Percentiles rank a stretch among this genome's conserved stretches.
These are phyloP conservation scores for Scatophagus argus DNA, from an alignment of 2,113 vertebrate genomes.

Conservation along the genomic window DNA sequence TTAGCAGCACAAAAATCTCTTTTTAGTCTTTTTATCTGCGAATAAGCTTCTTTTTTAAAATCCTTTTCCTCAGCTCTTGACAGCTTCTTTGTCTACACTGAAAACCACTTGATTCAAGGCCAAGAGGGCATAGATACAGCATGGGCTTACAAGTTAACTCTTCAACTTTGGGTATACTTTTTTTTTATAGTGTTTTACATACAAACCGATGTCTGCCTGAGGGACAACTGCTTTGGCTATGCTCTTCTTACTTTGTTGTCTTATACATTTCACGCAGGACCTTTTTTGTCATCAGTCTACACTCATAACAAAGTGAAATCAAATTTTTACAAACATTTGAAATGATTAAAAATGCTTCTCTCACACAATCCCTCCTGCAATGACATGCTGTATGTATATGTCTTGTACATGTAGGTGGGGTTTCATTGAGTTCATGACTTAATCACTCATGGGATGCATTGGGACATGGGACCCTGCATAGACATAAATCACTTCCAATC, in stretches of 20 bases:
- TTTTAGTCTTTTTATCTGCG: constrained; percentile 65
- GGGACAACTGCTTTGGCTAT: not conserved
- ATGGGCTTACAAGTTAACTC: constrained; percentile 67
- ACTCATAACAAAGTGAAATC: not conserved
- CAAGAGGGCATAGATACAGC: constrained; percentile 57
- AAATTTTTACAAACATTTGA: not conserved
- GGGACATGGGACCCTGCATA: not conserved
- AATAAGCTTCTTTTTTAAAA: constrained; percentile 69
- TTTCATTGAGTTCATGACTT: not conserved
- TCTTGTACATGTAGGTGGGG: not conserved
- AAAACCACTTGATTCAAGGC: constrained; percentile 64
- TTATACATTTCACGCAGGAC: not conserved
- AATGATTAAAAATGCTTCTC: not conserved
- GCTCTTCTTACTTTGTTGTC: not conserved
- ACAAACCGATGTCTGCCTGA: constrained; percentile 36
- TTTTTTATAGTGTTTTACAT: constrained; percentile 32
- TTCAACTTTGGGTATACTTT: constrained; percentile 48
- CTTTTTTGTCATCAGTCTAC: not conserved
- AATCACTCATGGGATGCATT: not conserved
- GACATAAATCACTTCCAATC: constrained; percentile 20
- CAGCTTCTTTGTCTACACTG: constrained; percentile 63
- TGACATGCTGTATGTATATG: not conserved
- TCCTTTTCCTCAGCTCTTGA: constrained; percentile 60
- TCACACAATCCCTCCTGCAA: not conserved
- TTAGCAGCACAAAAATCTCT: constrained; percentile 63